Evolutionary conservation across 2,888 invertebrate genomes (phyloP).

Genomic region (Thecophora atra): DNA sequence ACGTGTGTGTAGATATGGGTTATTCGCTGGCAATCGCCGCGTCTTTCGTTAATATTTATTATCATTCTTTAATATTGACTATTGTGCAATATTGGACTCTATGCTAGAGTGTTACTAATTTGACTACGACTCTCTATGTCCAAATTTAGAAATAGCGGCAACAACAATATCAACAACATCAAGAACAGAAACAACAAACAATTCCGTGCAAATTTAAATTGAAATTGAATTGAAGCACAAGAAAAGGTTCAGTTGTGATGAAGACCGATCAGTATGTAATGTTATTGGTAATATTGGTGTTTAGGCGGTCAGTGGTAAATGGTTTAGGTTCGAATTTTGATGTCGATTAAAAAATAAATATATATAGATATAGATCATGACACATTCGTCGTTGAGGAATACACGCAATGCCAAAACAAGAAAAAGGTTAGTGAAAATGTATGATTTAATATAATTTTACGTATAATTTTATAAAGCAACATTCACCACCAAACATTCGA

Average conservation of each 20-base stretch:
- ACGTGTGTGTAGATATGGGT: background rate
- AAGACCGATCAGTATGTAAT: background rate
- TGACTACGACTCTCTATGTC: conserved; percentile 65
- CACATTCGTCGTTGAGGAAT: too few relatives aligned
- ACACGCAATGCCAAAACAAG: too few relatives aligned
- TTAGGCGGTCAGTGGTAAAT: background rate
- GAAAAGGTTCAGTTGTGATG: too few relatives aligned
- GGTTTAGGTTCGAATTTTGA: background rate
- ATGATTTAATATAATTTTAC: too few relatives aligned
- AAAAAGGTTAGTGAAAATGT: too few relatives aligned
- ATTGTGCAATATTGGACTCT: conserved; percentile 61
- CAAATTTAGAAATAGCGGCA: conserved; percentile 20
- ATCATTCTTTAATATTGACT: conserved; percentile 57
- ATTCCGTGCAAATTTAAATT: too few relatives aligned
- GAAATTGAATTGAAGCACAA: too few relatives aligned
- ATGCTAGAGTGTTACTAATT: conserved; percentile 66
- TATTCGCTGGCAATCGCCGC: conserved; percentile 3
- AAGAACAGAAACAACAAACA: too few relatives aligned
- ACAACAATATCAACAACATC: conserved; percentile 27
- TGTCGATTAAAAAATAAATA: too few relatives aligned
- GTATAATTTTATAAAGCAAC: too few relatives aligned
- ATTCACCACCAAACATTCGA: background rate
- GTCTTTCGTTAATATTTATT: conserved; percentile 21
- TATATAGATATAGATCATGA: too few relatives aligned
- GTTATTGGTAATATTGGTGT: background rate